Base-by-base conservation (phyloP, 1,140 invertebrate genomes). In the Nylanderia fulva region DNA sequence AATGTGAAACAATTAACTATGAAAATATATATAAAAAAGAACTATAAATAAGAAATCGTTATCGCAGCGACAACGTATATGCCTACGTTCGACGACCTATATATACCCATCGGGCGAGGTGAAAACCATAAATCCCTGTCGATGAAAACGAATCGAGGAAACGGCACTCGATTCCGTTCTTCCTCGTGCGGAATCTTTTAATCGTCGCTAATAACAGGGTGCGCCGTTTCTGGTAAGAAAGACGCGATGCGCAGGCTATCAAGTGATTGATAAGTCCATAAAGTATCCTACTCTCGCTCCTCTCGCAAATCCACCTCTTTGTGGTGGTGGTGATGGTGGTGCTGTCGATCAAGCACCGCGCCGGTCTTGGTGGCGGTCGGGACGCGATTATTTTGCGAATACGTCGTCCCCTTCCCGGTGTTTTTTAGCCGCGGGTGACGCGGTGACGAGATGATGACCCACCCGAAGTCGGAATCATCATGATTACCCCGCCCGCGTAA, bases 231-330 rank as follows among this genome's bases (percentile, higher is more conserved):
- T 75, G 89, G 71, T 84, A 90, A 90, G 84, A 90, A 89, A n/a
- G n/a, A 89, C 88, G 54, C 48, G 21, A 45, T 63, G 48, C 66
- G 24, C 42, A 52, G 68, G 93, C 94, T 94, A 94, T 93, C 92
- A 93, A 93, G 94, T 94, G 94, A 95, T 94, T 94, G 93, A 94
- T 95, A 94, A 94, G 94, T 95, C 94, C 94, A 94, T 94, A 94
- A 94, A 94, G 90, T 86, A 92, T 88, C 82, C 54, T 36, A 42
- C 42, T 45, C 77, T 85, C 48, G n/a, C n/a, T 3, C 76, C 45
- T 77, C 69, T 66, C 61, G 76, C 29, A 52, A 60, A 69, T 82
- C 54, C 36, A 45, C 64, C 29, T 75, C 39, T n/a, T n/a, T n/a
- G n/a, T n/a, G n/a, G n/a, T n/a, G n/a, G n/a, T 56, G 27, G 74